phyloP scores from a whole-genome alignment of 1,140 invertebrate species.

The Papilio dardanus region DNA sequence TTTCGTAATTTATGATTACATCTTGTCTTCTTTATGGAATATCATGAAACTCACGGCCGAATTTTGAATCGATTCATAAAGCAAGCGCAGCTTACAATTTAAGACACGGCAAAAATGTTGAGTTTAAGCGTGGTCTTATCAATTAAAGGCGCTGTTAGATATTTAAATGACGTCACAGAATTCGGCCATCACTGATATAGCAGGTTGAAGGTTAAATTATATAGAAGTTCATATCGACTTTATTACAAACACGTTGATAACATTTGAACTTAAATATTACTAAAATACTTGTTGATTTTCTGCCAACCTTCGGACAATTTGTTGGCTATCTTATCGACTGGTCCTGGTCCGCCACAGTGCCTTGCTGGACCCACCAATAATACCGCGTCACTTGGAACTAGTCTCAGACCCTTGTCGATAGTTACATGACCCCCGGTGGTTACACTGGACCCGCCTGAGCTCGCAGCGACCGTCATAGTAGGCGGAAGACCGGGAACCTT shows the following conservation, averaged over 20 bases:
- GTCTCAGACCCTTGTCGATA: slow-evolving; percentile 59
- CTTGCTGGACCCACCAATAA: slow-evolving; percentile 64
- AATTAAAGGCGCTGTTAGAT: no score
- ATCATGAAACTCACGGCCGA: neutral
- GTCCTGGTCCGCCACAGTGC: slow-evolving; percentile 72
- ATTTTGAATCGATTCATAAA: no score
- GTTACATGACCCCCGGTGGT: slow-evolving; percentile 54
- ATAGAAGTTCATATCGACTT: neutral
- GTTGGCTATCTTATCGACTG: slow-evolving; percentile 74
- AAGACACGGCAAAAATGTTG: no score
- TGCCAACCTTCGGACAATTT: slow-evolving; percentile 77
- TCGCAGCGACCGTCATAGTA: slow-evolving; percentile 66
- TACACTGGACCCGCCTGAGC: slow-evolving; percentile 62
- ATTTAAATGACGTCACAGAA: no score
- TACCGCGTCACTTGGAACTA: slow-evolving; percentile 64
- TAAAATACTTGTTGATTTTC: slow-evolving; percentile 77
- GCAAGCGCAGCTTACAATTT: no score
- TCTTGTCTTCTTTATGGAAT: neutral
- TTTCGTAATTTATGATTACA: neutral
- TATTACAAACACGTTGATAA: neutral
- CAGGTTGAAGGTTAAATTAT: neutral
- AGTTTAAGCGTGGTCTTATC: no score
- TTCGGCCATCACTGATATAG: neutral
- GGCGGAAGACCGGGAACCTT: slow-evolving; percentile 64
- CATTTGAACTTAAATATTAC: slow-evolving; percentile 46